These are phyloP conservation scores for Diachasma alloeum DNA, from an alignment of 1,140 invertebrate species.

Conservation along the genomic window DNA sequence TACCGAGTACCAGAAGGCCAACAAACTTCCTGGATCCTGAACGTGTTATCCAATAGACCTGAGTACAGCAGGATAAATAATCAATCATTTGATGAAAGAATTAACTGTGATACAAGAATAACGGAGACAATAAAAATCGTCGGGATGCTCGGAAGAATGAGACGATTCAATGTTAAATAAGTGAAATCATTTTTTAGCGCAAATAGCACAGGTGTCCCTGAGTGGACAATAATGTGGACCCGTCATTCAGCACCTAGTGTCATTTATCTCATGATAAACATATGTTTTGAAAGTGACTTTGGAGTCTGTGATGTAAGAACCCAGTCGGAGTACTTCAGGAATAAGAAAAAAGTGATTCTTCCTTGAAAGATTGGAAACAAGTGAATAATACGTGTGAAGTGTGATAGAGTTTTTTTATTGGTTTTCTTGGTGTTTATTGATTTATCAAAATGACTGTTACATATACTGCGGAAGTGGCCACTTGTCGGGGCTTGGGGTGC, in stretches of 20 bases:
- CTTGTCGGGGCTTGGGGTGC: slow-evolving; percentile 84
- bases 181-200: not conserved
- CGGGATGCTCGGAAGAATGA: not conserved
- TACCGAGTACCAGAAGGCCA: not conserved
- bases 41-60: not conserved
- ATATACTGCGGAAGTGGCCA: slow-evolving; percentile 88
- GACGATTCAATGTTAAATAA: not conserved
- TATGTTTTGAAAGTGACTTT: slow-evolving; percentile 1
- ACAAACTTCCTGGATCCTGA: not conserved
- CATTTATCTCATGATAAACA: not conserved
- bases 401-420: not conserved
- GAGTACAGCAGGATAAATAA: not conserved
- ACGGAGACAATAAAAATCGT: not conserved
- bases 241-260: not conserved
- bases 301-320: slow-evolving; percentile 1
- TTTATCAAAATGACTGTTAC: slow-evolving; percentile 80
- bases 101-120: not conserved
- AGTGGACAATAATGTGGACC: not conserved
- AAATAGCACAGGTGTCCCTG: not conserved
- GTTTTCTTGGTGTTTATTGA: not conserved
- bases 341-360: not conserved
- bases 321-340: not conserved
- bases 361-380: not conserved
- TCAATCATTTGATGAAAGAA: not conserved
- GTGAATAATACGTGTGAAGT: not conserved